Evolutionary conservation across 2,888 invertebrate genomes (phyloP).

Genomic region (Oscheius sp.): DNA sequence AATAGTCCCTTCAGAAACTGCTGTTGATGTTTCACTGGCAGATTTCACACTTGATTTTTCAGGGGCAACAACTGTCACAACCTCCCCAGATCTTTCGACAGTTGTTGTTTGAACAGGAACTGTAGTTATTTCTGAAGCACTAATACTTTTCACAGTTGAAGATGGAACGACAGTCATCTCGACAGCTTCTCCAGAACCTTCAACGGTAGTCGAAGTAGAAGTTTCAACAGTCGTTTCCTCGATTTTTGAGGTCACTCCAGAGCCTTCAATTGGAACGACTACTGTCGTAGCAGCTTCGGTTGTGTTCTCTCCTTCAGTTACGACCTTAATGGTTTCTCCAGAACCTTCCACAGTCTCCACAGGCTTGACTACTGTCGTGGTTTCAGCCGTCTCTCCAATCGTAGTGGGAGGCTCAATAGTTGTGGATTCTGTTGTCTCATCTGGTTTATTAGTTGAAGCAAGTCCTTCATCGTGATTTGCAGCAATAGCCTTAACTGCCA

Average conservation of each 20-base stretch:
- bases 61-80: too few relatives aligned
- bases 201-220: conserved; percentile 3
- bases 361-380: background rate
- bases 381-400: background rate
- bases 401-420: conserved; percentile 26
- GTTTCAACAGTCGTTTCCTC: background rate
- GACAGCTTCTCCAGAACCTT: conserved; percentile 24
- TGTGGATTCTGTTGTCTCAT: conserved; percentile 15
- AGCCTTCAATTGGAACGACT: conserved; percentile 19
- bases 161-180: too few relatives aligned
- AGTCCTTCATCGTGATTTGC: conserved; percentile 4
- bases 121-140: background rate
- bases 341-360: conserved; percentile 13
- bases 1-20: conserved; percentile 22
- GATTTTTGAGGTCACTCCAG: conserved; percentile 19
- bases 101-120: too few relatives aligned
- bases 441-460: background rate
- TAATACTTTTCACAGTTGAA: too few relatives aligned
- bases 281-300: conserved; percentile 6
- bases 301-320: background rate
- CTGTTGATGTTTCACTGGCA: background rate
- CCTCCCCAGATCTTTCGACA: too few relatives aligned
- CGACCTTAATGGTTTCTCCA: conserved; percentile 9
- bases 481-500: background rate
- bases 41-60: background rate